Percentiles rank a stretch among this genome's conserved stretches.
phyloP scores from a whole-genome alignment of 2,797 vertebrate genomes.

The Danio kyathit region DNA sequence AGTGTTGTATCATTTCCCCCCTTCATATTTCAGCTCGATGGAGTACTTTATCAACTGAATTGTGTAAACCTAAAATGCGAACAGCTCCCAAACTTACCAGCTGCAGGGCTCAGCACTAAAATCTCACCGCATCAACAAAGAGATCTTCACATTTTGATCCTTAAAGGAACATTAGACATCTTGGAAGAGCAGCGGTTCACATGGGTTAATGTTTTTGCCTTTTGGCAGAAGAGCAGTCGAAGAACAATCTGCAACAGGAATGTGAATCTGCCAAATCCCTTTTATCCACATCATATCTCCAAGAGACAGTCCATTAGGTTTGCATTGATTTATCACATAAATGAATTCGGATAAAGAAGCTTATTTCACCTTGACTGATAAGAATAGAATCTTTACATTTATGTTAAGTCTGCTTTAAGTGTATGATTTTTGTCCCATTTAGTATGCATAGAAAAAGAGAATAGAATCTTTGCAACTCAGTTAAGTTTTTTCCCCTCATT shows the following conservation, averaged over 20 bases:
- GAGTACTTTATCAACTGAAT: conserved; percentile 30
- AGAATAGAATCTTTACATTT: conserved; percentile 33
- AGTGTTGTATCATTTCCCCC: too few species aligned
- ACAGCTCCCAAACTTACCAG: conserved; percentile 18
- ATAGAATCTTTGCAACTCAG: background rate
- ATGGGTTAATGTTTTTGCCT: conserved; percentile 41
- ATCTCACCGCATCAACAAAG: conserved; percentile 15
- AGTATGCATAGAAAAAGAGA: background rate
- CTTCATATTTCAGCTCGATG: background rate
- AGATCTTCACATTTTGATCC: conserved; percentile 63
- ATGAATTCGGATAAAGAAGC: background rate
- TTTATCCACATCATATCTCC: conserved; percentile 30
- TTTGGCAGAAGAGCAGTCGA: conserved; percentile 26
- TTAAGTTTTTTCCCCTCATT: too few species aligned
- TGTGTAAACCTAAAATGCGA: conserved; percentile 16
- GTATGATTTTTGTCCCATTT: too few species aligned
- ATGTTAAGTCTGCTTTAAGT: too few species aligned
- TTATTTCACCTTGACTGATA: background rate
- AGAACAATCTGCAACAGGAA: conserved; percentile 6
- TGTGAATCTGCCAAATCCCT: conserved; percentile 27
- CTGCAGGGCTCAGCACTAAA: conserved; percentile 20
- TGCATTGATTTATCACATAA: conserved; percentile 30
- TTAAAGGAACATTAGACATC: conserved; percentile 56
- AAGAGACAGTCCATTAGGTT: conserved; percentile 30
- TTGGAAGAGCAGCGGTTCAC: conserved; percentile 23